Evolutionary conservation across 2,113 vertebrate species (phyloP).

Genomic region (Pelecanoides urinatrix): DNA sequence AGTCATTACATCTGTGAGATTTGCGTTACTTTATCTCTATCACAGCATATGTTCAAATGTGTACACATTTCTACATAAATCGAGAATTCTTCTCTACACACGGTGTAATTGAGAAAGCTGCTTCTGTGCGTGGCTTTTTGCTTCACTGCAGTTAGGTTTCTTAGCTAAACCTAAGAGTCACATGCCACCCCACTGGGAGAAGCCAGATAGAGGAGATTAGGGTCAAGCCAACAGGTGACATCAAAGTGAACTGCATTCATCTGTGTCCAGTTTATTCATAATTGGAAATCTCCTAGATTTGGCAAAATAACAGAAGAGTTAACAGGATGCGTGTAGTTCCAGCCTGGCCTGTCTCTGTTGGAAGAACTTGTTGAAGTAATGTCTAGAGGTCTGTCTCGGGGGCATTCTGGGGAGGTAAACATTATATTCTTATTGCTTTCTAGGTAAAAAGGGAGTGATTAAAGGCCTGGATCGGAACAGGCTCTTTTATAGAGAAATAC

Average conservation of each 20-base stretch:
- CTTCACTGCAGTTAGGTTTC: neutral
- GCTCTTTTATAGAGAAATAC: neutral
- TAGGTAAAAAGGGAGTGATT: neutral
- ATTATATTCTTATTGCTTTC: neutral
- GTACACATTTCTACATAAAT: neutral
- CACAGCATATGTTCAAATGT: neutral
- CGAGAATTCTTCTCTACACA: neutral
- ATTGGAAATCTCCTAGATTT: neutral
- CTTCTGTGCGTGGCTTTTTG: neutral
- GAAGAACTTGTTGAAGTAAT: neutral
- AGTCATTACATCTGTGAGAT: neutral
- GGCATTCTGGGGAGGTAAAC: neutral
- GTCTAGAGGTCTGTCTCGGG: neutral
- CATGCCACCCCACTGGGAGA: rapidly evolving
- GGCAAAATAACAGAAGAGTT: neutral
- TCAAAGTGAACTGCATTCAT: neutral
- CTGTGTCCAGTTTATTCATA: neutral
- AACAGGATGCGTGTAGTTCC: neutral
- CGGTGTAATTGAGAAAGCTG: neutral
- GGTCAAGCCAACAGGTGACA: neutral
- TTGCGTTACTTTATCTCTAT: neutral
- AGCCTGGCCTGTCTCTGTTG: neutral
- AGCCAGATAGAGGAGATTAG: neutral
- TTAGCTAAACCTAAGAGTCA: neutral
- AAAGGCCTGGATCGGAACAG: neutral